Evolutionary conservation across 2,888 invertebrate species (phyloP).

Genomic region (Caprella mutica): DNA sequence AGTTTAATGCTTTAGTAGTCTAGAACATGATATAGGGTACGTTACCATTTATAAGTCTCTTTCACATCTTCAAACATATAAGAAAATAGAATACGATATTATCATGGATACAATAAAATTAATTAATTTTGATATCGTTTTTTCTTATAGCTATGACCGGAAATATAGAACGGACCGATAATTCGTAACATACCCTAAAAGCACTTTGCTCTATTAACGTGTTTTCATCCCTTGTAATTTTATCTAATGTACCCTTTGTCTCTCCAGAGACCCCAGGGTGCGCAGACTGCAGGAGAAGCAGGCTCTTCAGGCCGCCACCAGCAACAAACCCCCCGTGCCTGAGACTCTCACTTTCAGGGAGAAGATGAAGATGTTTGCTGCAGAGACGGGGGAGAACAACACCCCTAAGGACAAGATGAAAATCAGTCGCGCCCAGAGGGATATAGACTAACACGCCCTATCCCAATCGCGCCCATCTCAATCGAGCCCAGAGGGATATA

Average conservation of each 20-base stretch:
- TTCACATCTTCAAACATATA: not conserved
- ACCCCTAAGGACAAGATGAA: constrained; percentile 92
- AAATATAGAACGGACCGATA: no score
- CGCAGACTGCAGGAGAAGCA: constrained; percentile 73
- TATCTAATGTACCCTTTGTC: no score
- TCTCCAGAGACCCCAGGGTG: constrained; percentile 80
- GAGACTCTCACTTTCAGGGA: constrained; percentile 94
- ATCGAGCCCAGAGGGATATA: no score
- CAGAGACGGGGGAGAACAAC: constrained; percentile 84
- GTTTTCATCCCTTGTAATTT: no score
- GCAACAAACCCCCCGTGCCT: constrained; percentile 55
- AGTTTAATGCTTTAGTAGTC: not conserved
- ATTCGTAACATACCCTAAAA: no score
- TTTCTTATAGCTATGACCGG: no score
- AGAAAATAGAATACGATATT: no score
- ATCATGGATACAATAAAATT: no score
- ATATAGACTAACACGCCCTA: no score
- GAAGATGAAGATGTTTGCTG: constrained; percentile 99
- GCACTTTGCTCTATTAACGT: no score
- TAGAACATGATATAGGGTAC: not conserved
- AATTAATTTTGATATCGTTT: no score
- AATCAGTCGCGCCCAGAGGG: constrained; percentile 87
- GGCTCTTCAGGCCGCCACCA: constrained; percentile 44
- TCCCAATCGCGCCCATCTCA: no score
- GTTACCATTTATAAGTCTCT: not conserved